Conservation (phyloP, 2,888 invertebrate species). For the Pristionchus exspectatus region DNA sequence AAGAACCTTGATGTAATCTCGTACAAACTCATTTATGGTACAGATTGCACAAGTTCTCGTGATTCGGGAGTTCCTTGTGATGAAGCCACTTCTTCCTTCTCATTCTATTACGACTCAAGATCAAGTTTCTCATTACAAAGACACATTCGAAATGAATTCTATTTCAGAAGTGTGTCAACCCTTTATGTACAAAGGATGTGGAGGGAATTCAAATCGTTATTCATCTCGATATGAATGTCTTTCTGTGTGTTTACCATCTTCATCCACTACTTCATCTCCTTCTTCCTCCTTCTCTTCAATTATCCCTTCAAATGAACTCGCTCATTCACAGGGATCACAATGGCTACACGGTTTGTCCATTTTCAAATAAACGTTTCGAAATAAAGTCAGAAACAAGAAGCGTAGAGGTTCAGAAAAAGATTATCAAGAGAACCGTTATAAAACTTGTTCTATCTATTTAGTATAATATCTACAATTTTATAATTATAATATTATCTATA, state of each 20-base stretch:
- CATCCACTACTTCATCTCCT: neutral
- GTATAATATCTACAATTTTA: no score
- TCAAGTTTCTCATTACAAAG: neutral
- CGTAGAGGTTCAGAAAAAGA: neutral
- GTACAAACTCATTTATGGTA: neutral
- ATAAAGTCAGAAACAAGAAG: no score
- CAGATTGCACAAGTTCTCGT: slow-evolving; percentile 31
- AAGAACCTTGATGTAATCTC: neutral
- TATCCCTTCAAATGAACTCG: neutral
- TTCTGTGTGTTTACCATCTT: neutral
- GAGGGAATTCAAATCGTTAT: slow-evolving; percentile 72
- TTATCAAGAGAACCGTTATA: neutral
- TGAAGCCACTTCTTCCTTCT: slow-evolving; percentile 6
- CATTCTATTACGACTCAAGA: slow-evolving; percentile 41
- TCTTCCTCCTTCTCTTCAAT: neutral
- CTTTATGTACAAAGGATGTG: slow-evolving; percentile 74
- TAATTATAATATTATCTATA: no score
- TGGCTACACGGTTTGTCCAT: slow-evolving; percentile 44
- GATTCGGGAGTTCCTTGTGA: slow-evolving; percentile 34
- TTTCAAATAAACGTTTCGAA: neutral
- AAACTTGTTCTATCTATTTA: no score
- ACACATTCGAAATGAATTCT: neutral
- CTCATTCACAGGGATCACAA: slow-evolving; percentile 40
- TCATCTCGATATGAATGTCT: slow-evolving; percentile 44
- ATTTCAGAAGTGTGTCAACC: slow-evolving; percentile 76